Conservation (phyloP, 1,140 invertebrate species). For the Drosophila sucinea region DNA sequence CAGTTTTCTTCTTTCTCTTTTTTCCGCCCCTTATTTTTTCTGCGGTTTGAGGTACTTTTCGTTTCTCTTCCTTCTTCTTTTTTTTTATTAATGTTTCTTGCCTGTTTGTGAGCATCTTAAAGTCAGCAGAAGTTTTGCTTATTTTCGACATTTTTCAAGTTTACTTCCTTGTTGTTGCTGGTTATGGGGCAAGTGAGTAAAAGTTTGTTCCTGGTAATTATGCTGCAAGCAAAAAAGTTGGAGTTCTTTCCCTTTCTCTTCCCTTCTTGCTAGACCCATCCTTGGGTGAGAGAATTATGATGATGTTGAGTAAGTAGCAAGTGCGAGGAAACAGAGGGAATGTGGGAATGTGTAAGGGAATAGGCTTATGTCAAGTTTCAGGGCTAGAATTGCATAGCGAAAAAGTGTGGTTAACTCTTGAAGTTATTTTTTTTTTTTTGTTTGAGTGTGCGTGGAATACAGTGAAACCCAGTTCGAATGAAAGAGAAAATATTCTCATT, state of each 20-base stretch:
- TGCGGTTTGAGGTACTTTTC: constrained; percentile 6
- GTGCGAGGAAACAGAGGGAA: neutral
- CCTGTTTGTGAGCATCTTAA: constrained; percentile 41
- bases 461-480: neutral
- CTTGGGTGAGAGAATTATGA: constrained; percentile 58
- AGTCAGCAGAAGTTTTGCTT: constrained; percentile 38
- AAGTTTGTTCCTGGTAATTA: constrained; percentile 70
- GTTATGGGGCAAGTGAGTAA: constrained; percentile 24
- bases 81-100: constrained; percentile 55
- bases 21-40: constrained; percentile 7
- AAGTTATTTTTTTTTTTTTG: neutral
- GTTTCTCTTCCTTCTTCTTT: constrained; percentile 1
- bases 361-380: constrained; percentile 26
- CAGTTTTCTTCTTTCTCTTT: constrained; percentile 32
- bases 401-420: neutral
- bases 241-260: neutral
- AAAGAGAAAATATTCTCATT: neutral
- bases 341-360: neutral
- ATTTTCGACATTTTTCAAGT: constrained; percentile 55
- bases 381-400: constrained; percentile 1
- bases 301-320: constrained; percentile 45
- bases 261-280: neutral
- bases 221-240: constrained; percentile 58
- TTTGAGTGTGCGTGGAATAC: neutral
- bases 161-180: constrained; percentile 29